Evolutionary conservation across 2,113 vertebrate species (phyloP), one percentile per base, ranked within the genome.

Genomic region (Australoheros scitulus): DNA sequence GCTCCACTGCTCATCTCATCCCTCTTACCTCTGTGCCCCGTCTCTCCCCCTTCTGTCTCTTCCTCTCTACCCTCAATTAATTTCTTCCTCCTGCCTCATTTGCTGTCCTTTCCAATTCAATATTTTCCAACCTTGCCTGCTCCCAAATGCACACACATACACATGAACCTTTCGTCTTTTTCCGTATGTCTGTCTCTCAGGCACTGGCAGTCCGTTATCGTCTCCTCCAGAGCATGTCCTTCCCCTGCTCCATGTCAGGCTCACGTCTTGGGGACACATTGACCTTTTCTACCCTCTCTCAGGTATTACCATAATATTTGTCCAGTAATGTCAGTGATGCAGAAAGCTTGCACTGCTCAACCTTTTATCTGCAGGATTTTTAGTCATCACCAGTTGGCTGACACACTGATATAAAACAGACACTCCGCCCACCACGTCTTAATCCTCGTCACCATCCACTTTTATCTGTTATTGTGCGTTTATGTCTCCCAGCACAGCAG

Each of bases 31-130:
- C 91, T 83, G 52, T 89, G 82, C 81, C 84, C 91, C 80, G 18
- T 88, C 82, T 85, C 84, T 85, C 80, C 72, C 80, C 84, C 81
- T 76, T 88, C 89, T 88, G 82, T 88, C 87, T 90, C 82, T 82
- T 81, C 76, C 82, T 91, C 88, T 88, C 86, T 81, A 87, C 87
- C 91, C 91, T 90, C 85, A 91, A 92, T 94, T 94, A 93, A 94
- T 93, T 92, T 90, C 88, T 90, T 94, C 79, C 89, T 91, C 88
- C 88, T 91, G 88, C 90, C 88, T 91, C 91, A 94, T 93, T 91
- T 92, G 83, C 91, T 85, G 83, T 93, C 88, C 92, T 94, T 88
- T 88, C 89, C 88, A 89, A 91, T 92, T 92, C 89, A 88, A 89
- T 91, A 83, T 89, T 86, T 92, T 87, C 85, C 81, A 86, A 90